Conservation (phyloP, 2,888 invertebrate species). For the Lamproptera curius region DNA sequence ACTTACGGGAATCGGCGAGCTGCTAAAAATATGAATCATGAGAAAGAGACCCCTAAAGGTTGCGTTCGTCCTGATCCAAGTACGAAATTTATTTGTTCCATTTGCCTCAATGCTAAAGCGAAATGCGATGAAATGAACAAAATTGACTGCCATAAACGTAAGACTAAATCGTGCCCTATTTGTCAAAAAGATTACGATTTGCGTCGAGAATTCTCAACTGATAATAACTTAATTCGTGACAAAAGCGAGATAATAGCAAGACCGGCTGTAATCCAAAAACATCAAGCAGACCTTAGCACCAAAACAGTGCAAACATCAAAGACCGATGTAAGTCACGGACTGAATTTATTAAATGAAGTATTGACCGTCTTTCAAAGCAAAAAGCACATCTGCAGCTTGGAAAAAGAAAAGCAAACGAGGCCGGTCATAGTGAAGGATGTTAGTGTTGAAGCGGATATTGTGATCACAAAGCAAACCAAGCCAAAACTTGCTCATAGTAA, state of each 20-base stretch:
- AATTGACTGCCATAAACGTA: slow-evolving; percentile 28
- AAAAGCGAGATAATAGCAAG: slow-evolving; percentile 23
- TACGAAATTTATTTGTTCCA: slow-evolving; percentile 47
- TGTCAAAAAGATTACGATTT: slow-evolving; percentile 34
- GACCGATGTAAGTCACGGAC: slow-evolving; percentile 42
- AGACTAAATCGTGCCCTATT: slow-evolving; percentile 39
- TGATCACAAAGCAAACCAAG: slow-evolving; percentile 26
- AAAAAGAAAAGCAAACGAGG: slow-evolving; percentile 31
- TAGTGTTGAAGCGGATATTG: slow-evolving; percentile 42
- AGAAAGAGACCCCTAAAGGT: slow-evolving; percentile 24
- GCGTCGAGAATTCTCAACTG: slow-evolving; percentile 1
- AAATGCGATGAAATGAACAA: slow-evolving; percentile 22
- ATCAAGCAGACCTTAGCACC: slow-evolving; percentile 11
- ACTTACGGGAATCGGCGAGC: slow-evolving; percentile 36
- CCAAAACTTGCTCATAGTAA: slow-evolving; percentile 40
- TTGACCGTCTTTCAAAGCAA: slow-evolving; percentile 58
- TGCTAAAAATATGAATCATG: slow-evolving; percentile 25
- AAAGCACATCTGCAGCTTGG: slow-evolving; percentile 36
- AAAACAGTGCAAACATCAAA: slow-evolving; percentile 50
- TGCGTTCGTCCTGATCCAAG: slow-evolving; percentile 24
- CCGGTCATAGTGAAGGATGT: slow-evolving; percentile 45
- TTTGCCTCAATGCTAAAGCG: slow-evolving; percentile 45
- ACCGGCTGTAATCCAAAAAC: slow-evolving; percentile 1
- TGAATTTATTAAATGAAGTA: slow-evolving; percentile 60
- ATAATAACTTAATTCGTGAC: slow-evolving; percentile 7